Base-by-base conservation (phyloP, 2,888 invertebrate genomes). In the Pteria penguin region DNA sequence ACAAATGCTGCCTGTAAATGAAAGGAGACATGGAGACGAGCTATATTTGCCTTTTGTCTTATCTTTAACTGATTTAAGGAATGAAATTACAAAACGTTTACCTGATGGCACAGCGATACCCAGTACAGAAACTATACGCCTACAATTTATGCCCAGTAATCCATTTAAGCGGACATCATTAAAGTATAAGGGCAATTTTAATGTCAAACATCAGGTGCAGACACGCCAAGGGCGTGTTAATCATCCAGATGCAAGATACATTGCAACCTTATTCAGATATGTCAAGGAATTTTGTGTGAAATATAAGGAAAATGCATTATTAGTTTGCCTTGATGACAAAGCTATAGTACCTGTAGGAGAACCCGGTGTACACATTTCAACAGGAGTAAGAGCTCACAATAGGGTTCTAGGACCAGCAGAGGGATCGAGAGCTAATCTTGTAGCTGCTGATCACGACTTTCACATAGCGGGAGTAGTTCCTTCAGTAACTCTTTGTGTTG, bases 371-470 rank as follows among this genome's bases (percentile, higher is more conserved):
- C 74, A 61, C 11, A 70, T 74, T 14, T 62, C 67, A 1, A 77
- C 76, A 33, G 62, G 71, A 4, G 67, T 76, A 1, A n/a, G 68
- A 2, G 54, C 36, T 24, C 75, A 75, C 24, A 71, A 71, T 11
- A 67, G 31, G 36, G 66, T 54, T 36, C n/a, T 79, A n/a, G 60
- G 67, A 11, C 76, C 76, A n/a, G 26, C 33, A 4, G 27, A 45
- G 11, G 68, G 54, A 29, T 36, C 52, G 1, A 8, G 18, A 1
- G n/a, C n/a, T n/a, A n/a, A n/a, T n/a, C 22, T 79, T 0, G 68
- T 54, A 11, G 74, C 75, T 18, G 60, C 70, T 24, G 79, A 82
- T 61, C 82, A 81, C 74, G 82, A 82, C 52, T 79, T 76, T 27
- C 79, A 81, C 60, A 11, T 70, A 22, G 36, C 58, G 24, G 76